These are phyloP conservation scores for Danio kyathit DNA, from an alignment of 2,797 vertebrate species.

Conservation along the genomic window DNA sequence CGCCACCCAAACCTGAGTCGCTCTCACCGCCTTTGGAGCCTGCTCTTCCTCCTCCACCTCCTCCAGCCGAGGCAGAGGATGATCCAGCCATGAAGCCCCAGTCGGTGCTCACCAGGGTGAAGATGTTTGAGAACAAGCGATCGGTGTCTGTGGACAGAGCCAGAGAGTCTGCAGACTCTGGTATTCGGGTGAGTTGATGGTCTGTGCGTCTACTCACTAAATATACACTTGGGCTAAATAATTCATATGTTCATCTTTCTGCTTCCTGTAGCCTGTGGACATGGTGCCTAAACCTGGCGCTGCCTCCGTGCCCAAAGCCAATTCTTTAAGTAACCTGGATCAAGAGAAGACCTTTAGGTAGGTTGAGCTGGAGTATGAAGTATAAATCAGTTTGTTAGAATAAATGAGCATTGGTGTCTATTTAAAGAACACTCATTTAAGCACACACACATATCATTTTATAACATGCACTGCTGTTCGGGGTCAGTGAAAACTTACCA, in stretches of 20 bases:
- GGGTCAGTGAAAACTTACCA: not conserved
- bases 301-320: slow-evolving; percentile 86
- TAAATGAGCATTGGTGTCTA: not conserved
- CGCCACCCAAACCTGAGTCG: slow-evolving; percentile 68
- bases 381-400: not conserved
- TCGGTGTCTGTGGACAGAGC: slow-evolving; percentile 90
- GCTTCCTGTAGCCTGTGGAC: slow-evolving; percentile 82
- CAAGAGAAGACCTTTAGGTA: slow-evolving; percentile 95
- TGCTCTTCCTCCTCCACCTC: slow-evolving; percentile 71
- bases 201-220: not conserved
- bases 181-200: slow-evolving; percentile 79
- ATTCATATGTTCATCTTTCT: not conserved
- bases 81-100: slow-evolving; percentile 94
- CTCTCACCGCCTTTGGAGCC: slow-evolving; percentile 79
- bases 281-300: slow-evolving; percentile 85
- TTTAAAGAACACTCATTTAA: not conserved
- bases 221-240: not conserved
- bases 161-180: slow-evolving; percentile 83
- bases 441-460: no score
- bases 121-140: slow-evolving; percentile 98
- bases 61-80: slow-evolving; percentile 78
- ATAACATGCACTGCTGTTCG: not conserved
- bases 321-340: slow-evolving; percentile 90
- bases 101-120: slow-evolving; percentile 95
- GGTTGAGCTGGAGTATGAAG: not conserved